Evolutionary conservation across 2,888 invertebrate genomes (phyloP).

Genomic region (Helleia helle): DNA sequence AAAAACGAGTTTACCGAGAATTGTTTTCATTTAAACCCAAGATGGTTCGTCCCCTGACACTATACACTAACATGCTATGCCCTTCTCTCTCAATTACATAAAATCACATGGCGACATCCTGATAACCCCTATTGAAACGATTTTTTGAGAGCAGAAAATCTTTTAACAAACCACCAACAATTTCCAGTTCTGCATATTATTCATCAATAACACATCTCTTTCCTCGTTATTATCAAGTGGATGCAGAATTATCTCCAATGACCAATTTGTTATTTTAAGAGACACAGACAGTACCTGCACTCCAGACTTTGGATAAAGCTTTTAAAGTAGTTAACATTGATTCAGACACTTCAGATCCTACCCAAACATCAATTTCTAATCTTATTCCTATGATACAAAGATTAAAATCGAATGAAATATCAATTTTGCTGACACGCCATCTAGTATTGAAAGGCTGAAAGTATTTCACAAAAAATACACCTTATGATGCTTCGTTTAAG

Average conservation of each 20-base stretch:
- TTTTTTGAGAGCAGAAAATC: too few species aligned
- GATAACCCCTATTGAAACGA: too few species aligned
- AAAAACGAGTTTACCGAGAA: too few species aligned
- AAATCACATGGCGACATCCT: too few species aligned
- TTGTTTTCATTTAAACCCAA: too few species aligned
- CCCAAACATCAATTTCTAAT: conserved; percentile 25
- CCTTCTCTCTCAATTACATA: too few species aligned
- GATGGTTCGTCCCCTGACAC: too few species aligned
- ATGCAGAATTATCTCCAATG: conserved; percentile 48
- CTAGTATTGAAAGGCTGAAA: conserved; percentile 32
- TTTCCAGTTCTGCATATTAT: too few species aligned
- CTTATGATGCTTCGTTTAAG: conserved; percentile 20
- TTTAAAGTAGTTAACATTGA: conserved; percentile 59
- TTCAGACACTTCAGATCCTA: conserved; percentile 47
- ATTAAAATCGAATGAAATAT: conserved; percentile 19
- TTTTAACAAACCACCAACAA: too few species aligned
- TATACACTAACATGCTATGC: too few species aligned
- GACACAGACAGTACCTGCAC: conserved; percentile 71
- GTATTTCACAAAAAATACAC: conserved; percentile 25
- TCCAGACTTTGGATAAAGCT: conserved; percentile 55
- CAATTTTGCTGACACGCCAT: conserved; percentile 47
- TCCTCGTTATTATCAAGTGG: conserved; percentile 18
- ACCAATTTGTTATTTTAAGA: conserved; percentile 69
- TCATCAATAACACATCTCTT: too few species aligned
- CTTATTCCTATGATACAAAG: conserved; percentile 16